Conservation (phyloP, 2,888 invertebrate genomes). For the Sthenelais limicola region DNA sequence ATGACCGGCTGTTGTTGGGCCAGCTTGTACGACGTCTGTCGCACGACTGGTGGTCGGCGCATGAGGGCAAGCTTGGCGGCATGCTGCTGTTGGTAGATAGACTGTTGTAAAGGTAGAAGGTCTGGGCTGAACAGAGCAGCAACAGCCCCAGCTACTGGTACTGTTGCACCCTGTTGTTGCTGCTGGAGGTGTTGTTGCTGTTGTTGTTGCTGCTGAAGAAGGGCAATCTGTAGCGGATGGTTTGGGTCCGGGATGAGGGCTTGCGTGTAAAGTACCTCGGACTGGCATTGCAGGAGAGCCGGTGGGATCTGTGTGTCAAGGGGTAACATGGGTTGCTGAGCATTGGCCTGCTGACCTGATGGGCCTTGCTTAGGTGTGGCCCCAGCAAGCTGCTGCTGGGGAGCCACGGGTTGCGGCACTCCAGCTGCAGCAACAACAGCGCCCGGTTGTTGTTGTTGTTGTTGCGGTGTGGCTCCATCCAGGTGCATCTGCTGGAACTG, state of each 20-base stretch:
- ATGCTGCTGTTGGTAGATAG: conserved; percentile 19
- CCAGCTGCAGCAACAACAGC: not conserved
- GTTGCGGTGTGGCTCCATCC: conserved; percentile 63
- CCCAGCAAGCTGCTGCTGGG: not conserved
- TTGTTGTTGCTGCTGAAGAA: conserved; percentile 25
- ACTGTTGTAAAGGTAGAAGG: conserved; percentile 20
- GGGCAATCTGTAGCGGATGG: not conserved
- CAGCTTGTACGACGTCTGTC: conserved; percentile 90
- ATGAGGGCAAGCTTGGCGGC: conserved; percentile 84
- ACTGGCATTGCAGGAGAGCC: too few species aligned
- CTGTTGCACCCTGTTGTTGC: conserved; percentile 13
- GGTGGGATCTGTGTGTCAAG: not conserved
- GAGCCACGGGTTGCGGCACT: not conserved
- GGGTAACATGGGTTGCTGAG: not conserved
- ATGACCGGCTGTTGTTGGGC: conserved; percentile 88
- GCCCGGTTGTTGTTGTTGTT: conserved; percentile 48
- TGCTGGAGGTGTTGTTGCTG: not conserved
- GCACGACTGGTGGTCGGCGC: conserved; percentile 80
- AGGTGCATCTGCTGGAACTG: conserved; percentile 64
- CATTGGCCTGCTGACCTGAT: not conserved
- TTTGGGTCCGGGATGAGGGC: not conserved
- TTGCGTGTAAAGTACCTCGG: not conserved
- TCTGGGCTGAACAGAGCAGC: conserved; percentile 13
- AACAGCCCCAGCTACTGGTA: not conserved
- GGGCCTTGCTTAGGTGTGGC: conserved; percentile 1